A percentile compares a stretch with the other conserved stretches of the same genome.
phyloP scores from a whole-genome alignment of 2,113 vertebrate species.

The Orycteropus afer region DNA sequence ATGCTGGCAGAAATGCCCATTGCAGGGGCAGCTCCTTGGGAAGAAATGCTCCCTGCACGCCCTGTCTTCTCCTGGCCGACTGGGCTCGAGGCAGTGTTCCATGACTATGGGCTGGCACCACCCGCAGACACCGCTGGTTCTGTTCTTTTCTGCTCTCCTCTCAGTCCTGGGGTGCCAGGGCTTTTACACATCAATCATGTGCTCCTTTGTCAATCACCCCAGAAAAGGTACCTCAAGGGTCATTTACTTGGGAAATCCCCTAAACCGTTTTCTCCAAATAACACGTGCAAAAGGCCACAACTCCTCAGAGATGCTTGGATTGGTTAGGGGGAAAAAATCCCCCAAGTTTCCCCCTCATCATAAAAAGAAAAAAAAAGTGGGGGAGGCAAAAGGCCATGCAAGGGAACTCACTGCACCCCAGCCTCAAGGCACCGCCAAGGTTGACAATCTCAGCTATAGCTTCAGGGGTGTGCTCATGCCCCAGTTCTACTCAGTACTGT shows the following conservation, averaged over 20 bases:
- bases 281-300: not conserved
- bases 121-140: not conserved
- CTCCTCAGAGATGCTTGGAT: not conserved
- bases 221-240: not conserved
- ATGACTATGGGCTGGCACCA: not conserved
- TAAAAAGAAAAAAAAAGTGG: no score
- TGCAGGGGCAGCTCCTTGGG: not conserved
- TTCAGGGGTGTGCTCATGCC: not conserved
- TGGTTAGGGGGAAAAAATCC: not conserved
- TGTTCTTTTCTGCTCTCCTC: no score
- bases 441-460: not conserved
- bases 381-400: no score
- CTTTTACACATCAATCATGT: not conserved
- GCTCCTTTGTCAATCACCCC: not conserved
- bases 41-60: not conserved
- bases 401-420: not conserved
- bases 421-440: not conserved
- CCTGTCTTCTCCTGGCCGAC: not conserved
- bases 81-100: not conserved
- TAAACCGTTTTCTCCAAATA: not conserved
- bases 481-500: not conserved
- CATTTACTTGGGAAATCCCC: not conserved
- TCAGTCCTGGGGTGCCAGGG: not conserved
- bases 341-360: not conserved
- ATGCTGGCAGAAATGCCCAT: no score